phyloP scores from a whole-genome alignment of 1,140 invertebrate genomes.

The Cotesia vestalis region DNA sequence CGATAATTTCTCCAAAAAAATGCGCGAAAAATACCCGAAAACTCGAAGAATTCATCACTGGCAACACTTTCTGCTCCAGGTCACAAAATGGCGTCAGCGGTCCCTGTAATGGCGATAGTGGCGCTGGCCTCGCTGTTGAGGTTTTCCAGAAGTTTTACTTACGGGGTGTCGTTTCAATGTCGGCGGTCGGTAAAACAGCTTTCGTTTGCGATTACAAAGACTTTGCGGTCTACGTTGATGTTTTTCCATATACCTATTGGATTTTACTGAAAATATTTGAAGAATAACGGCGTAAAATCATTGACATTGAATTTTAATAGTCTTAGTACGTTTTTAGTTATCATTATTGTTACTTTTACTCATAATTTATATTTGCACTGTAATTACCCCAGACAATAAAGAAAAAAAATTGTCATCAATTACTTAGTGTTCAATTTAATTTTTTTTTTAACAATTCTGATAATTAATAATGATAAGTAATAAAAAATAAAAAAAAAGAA shows the following conservation, averaged over 20 bases:
- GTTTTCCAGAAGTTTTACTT: constrained; percentile 62
- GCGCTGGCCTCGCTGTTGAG: constrained; percentile 67
- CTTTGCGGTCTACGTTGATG: constrained; percentile 69
- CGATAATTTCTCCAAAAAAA: too few species aligned
- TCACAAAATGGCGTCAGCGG: constrained; percentile 64
- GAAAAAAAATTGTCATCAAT: too few species aligned
- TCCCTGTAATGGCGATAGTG: constrained; percentile 70
- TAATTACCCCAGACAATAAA: too few species aligned
- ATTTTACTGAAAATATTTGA: constrained; percentile 49
- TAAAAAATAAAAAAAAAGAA: too few species aligned
- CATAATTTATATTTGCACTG: too few species aligned
- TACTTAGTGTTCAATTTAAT: too few species aligned
- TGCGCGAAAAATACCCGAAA: too few species aligned
- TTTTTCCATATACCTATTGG: constrained; percentile 68
- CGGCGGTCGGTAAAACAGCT: constrained; percentile 61
- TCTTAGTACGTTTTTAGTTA: too few species aligned
- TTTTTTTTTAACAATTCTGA: too few species aligned
- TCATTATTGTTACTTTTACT: background rate
- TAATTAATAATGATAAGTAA: too few species aligned
- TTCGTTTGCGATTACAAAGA: constrained; percentile 63
- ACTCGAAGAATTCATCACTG: constrained; percentile 40
- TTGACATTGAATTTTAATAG: too few species aligned
- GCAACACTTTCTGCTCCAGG: constrained; percentile 73
- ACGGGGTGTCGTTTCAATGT: constrained; percentile 67
- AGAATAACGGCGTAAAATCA: background rate